phyloP scores from a whole-genome alignment of 2,888 invertebrate species.

The Sepiola atlantica region DNA sequence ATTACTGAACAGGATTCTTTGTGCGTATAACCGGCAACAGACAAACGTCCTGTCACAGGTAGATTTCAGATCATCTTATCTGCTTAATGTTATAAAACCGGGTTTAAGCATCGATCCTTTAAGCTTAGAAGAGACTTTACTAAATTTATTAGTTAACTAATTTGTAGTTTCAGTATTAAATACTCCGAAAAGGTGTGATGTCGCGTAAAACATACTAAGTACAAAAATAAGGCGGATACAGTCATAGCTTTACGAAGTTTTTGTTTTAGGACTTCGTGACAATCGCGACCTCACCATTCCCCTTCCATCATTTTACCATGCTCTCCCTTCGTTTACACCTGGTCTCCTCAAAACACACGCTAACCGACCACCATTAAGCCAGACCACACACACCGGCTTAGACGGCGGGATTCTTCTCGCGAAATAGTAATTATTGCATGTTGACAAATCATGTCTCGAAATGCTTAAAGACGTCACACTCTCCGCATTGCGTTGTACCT shows the following conservation, averaged over 20 bases:
- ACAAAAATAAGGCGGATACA: neutral
- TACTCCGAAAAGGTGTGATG: no score
- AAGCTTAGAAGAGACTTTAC: no score
- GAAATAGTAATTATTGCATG: conserved; percentile 21
- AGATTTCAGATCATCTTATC: no score
- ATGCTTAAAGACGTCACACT: neutral
- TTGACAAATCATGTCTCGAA: conserved; percentile 13
- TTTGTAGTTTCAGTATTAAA: no score
- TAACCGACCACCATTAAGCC: neutral
- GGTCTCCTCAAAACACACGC: neutral
- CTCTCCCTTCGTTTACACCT: neutral
- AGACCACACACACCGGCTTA: conserved; percentile 32
- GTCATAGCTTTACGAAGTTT: neutral
- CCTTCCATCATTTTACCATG: neutral
- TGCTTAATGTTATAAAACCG: no score
- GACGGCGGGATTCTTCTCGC: neutral
- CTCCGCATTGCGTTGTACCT: neutral
- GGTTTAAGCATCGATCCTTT: no score
- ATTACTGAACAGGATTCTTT: no score
- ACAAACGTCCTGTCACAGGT: no score
- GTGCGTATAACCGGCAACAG: no score
- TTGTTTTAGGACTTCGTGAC: neutral
- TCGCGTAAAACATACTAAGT: no score
- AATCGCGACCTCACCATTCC: neutral
- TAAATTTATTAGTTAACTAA: no score